A percentile compares a stretch with the other conserved stretches of the same genome.
These are phyloP conservation scores for Cyphomyrus discorhynchus DNA, from an alignment of 2,113 vertebrate species.

Conservation along the genomic window DNA sequence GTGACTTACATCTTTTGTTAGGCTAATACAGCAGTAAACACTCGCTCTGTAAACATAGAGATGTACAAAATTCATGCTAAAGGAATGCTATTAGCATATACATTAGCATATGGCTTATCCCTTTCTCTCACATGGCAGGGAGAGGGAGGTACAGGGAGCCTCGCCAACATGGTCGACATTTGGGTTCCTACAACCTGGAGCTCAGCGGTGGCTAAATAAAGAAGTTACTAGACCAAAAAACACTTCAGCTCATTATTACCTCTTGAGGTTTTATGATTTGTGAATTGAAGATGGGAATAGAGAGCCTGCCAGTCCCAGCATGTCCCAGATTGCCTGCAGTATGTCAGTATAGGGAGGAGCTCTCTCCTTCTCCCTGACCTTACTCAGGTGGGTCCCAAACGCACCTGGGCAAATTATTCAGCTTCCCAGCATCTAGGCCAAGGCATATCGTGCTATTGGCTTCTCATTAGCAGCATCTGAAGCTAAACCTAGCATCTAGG, in stretches of 20 bases:
- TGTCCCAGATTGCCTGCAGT: background rate
- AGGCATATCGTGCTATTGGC: background rate
- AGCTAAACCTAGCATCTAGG: background rate
- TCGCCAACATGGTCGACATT: background rate
- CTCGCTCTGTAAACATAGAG: background rate
- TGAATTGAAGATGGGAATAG: conserved; percentile 2
- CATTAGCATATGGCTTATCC: background rate
- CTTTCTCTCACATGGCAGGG: background rate
- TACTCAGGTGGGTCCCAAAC: background rate
- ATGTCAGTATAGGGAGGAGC: background rate
- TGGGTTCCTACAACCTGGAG: background rate
- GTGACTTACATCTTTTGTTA: background rate
- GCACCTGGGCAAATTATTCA: background rate
- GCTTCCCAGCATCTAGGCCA: background rate
- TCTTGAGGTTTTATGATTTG: conserved; percentile 5
- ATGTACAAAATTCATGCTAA: background rate
- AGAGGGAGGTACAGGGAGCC: background rate
- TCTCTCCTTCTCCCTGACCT: background rate
- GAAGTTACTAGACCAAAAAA: background rate
- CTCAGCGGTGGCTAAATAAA: background rate
- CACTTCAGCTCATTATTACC: conserved; percentile 4
- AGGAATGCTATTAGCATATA: background rate
- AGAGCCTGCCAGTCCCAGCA: background rate
- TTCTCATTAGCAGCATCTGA: background rate
- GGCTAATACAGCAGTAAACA: background rate